Base-by-base conservation (phyloP, 2,888 invertebrate species). In the Gasteruption jaculator region DNA sequence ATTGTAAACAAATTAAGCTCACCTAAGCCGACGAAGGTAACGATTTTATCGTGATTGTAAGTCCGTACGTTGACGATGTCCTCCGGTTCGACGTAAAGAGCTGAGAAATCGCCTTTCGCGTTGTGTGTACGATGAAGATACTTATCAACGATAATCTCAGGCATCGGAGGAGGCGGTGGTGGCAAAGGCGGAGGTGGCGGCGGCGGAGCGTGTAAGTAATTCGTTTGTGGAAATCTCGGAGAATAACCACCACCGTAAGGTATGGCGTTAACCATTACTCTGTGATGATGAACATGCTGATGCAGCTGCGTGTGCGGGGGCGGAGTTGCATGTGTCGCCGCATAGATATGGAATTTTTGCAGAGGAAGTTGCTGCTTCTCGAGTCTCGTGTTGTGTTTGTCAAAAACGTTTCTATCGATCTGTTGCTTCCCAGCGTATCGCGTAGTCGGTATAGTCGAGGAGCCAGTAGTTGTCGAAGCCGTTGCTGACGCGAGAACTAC, bases 1-100 rank as follows among this genome's bases (percentile, higher is more conserved):
- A 19, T 7, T 38, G 38, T 14, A 27, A 27, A 44, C 20, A 36
- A 37, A 38, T 30, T 11, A 15, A 19, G 72, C 77, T 77, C 65
- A 82, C 82, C 79, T 61, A 72, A 72, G 54, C 78, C 79, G 58
- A 82, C 77, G 59, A 78, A 82, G 53, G 76, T 74, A 44, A 82
- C 78, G 55, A 82, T 79, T 56, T 78, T 78, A 56, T 79, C 80
- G 58, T 79, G 76, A 63, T 78, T 78, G 66, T 75, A 74, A 54
- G 73, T 68, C 54, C 73, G 68, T 47, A 68, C 60, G 41, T 65
- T 63, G 41, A 67, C 56, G 49, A 68, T 55, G 49, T 62, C 63
- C 30, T 71, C 65, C 4, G 75, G 75, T 10, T 71, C 69, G 29
- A 73, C 63, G 49, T 68, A 76, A 36, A 73, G 60, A 32, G 72